Evolutionary conservation across 1,140 invertebrate genomes (phyloP).

Genomic region (Mercenaria mercenaria): DNA sequence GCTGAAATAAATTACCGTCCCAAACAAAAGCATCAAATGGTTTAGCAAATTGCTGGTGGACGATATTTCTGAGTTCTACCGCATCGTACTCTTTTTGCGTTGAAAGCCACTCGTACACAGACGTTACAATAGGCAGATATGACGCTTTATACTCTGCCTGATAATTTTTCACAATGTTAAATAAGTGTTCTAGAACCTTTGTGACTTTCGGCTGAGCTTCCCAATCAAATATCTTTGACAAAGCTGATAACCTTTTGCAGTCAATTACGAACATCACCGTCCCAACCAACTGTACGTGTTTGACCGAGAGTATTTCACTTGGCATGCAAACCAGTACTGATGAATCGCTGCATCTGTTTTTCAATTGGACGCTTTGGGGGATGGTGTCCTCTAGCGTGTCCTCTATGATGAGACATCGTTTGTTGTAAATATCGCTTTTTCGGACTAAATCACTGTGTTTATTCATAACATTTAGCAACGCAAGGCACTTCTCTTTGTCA

Average conservation of each 20-base stretch:
- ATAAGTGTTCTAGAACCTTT: conserved; percentile 40
- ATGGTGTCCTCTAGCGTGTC: neutral
- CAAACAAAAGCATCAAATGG: neutral
- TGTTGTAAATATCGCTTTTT: neutral
- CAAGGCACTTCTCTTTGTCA: neutral
- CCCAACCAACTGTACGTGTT: neutral
- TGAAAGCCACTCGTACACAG: conserved; percentile 30
- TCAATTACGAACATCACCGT: neutral
- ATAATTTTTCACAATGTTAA: conserved; percentile 17
- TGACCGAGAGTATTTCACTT: neutral
- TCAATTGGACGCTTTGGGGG: neutral
- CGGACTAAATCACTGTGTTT: neutral
- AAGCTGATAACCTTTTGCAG: neutral
- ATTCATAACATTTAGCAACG: conserved; percentile 34
- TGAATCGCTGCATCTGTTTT: neutral
- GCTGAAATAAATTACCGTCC: conserved; percentile 48
- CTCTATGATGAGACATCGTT: conserved; percentile 9
- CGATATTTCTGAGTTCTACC: neutral
- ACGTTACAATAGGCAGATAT: conserved; percentile 5
- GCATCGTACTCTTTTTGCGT: neutral
- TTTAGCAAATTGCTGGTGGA: neutral
- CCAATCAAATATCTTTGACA: conserved; percentile 22
- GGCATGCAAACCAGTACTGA: neutral
- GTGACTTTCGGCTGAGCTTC: neutral
- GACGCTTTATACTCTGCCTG: neutral